These are phyloP conservation scores for Nannospalax galili DNA, from an alignment of 2,113 vertebrate species.

Conservation along the genomic window DNA sequence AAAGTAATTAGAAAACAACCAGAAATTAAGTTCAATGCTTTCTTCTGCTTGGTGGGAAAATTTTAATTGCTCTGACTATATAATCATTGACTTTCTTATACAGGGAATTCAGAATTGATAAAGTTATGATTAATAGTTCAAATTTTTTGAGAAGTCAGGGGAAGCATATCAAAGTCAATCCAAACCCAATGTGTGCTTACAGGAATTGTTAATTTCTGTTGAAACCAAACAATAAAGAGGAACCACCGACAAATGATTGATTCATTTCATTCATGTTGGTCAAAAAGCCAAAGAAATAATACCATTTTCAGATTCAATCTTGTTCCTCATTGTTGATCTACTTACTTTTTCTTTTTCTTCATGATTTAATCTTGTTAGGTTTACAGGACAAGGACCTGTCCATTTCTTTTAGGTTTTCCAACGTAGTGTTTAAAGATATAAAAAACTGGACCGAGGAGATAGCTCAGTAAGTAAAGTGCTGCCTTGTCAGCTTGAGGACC, in stretches of 20 bases:
- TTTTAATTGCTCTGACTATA: constrained; percentile 2
- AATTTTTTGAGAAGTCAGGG: background rate
- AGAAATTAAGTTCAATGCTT: background rate
- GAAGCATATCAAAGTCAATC: background rate
- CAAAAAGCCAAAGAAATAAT: background rate
- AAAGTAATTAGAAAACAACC: constrained; percentile 1
- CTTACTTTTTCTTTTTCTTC: background rate
- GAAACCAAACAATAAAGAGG: background rate
- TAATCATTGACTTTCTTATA: constrained; percentile 12
- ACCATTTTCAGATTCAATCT: background rate
- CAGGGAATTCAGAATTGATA: background rate
- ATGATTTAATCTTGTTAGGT: background rate
- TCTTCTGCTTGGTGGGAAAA: background rate
- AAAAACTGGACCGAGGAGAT: background rate
- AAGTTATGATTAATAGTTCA: background rate
- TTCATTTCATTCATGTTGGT: background rate
- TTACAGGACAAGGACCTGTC: background rate
- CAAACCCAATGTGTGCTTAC: background rate
- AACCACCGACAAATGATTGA: background rate
- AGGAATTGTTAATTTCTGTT: background rate
- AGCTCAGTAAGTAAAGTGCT: background rate
- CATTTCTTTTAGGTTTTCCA: background rate
- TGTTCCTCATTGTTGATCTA: background rate
- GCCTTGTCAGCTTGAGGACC: background rate
- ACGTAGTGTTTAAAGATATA: background rate